phyloP scores from a whole-genome alignment of 2,888 invertebrate species.

The Drosophila melanosoma region DNA sequence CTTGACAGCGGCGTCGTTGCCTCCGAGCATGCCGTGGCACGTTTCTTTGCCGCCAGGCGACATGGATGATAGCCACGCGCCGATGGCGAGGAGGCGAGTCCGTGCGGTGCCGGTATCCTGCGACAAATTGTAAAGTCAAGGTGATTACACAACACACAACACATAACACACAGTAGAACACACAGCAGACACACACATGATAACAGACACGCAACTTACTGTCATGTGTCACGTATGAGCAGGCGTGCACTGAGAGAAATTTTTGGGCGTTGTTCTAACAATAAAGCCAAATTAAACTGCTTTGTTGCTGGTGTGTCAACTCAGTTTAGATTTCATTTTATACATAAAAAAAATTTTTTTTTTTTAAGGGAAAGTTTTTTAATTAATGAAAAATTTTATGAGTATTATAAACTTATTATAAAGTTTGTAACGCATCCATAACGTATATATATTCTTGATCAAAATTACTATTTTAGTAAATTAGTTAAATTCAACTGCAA shows the following conservation, averaged over 20 bases:
- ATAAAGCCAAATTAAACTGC: neutral
- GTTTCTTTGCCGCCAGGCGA: conserved; percentile 85
- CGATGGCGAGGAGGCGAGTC: conserved; percentile 86
- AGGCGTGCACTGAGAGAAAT: conserved; percentile 23
- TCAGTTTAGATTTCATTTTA: neutral
- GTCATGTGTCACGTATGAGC: conserved; percentile 50
- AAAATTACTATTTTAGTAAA: too few species aligned
- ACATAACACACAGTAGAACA: neutral
- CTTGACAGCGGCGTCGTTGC: conserved; percentile 59
- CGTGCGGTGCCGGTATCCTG: conserved; percentile 87
- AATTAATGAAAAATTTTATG: neutral
- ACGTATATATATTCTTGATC: neutral
- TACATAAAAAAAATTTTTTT: neutral
- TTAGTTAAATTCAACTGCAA: neutral
- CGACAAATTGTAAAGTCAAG: conserved; percentile 54
- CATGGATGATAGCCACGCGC: conserved; percentile 85
- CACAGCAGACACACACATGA: neutral
- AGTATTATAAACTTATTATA: neutral
- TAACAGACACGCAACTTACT: conserved; percentile 3
- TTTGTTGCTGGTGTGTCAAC: neutral
- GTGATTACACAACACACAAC: conserved; percentile 48
- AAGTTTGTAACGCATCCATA: neutral
- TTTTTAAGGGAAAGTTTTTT: neutral
- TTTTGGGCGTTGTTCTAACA: neutral
- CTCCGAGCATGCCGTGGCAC: conserved; percentile 71